Conservation (phyloP, 2,888 invertebrate species). For the Drosophila mercatorum region DNA sequence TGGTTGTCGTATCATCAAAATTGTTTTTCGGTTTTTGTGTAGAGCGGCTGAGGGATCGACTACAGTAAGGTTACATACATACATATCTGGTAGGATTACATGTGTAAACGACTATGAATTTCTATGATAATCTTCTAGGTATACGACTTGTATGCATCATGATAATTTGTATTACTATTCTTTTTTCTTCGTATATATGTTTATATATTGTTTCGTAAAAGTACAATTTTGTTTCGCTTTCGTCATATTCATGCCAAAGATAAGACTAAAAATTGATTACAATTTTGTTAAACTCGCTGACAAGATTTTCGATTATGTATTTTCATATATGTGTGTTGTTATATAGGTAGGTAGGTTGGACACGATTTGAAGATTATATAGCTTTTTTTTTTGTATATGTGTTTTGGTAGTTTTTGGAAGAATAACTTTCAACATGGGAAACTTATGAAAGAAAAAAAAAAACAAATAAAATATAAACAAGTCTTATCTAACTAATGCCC, state of each 20-base stretch:
- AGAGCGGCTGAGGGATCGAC: constrained; percentile 20
- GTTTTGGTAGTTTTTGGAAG: constrained; percentile 27
- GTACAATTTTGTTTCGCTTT: constrained; percentile 43
- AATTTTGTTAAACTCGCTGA: constrained; percentile 39
- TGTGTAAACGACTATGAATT: constrained; percentile 37
- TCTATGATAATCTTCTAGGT: constrained; percentile 46
- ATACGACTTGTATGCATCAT: constrained; percentile 29
- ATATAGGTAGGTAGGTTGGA: constrained; percentile 51
- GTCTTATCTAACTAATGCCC: constrained; percentile 36
- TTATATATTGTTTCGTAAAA: constrained; percentile 26
- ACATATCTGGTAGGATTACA: constrained; percentile 39
- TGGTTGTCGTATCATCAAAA: constrained; percentile 12
- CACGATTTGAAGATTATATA: constrained; percentile 49
- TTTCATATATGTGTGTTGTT: constrained; percentile 30
- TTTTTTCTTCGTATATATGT: constrained; percentile 1
- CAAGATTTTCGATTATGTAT: constrained; percentile 41
- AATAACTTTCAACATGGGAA: constrained; percentile 36
- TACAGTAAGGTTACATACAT: constrained; percentile 49
- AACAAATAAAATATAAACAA: constrained; percentile 17
- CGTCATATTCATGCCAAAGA: constrained; percentile 33
- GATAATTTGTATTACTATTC: constrained; percentile 20
- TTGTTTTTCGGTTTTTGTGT: constrained; percentile 7
- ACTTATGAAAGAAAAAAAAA: constrained; percentile 30
- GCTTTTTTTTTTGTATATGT: constrained; percentile 29
- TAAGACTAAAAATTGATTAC: constrained; percentile 36